phyloP scores from a whole-genome alignment of 64 coral and sea anemone genomes.

The Cladopsammia gracilis region DNA sequence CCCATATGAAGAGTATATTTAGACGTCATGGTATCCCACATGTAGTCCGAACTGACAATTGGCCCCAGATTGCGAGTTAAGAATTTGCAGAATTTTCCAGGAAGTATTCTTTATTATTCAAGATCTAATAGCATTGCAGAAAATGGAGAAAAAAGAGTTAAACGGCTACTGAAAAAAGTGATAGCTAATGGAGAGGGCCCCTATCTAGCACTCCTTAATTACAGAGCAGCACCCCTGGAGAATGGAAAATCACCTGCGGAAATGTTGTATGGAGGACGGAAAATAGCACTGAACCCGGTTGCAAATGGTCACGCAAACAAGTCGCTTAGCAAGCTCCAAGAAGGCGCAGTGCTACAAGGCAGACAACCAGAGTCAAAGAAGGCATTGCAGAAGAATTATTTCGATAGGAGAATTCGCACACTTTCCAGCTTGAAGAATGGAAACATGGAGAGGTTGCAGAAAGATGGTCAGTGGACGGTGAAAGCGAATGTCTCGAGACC shows the following conservation, averaged over 20 bases:
- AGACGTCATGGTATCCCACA: too few relatives aligned
- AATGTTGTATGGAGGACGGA: neutral
- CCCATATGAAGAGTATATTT: slow-evolving; percentile 64
- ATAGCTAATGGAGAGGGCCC: too few relatives aligned
- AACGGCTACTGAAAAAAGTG: slow-evolving; percentile 52
- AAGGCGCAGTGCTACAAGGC: neutral
- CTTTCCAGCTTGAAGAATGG: too few relatives aligned
- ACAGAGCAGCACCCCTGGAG: slow-evolving; percentile 58
- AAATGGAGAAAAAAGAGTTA: slow-evolving; percentile 54
- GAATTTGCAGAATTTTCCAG: too few relatives aligned
- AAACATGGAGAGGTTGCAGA: too few relatives aligned
- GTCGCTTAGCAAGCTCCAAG: neutral
- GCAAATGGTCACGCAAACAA: slow-evolving; percentile 18
- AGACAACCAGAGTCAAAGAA: slow-evolving; percentile 4
- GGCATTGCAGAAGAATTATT: too few relatives aligned
- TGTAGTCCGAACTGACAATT: slow-evolving; percentile 34
- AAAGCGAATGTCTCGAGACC: neutral
- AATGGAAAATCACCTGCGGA: too few relatives aligned
- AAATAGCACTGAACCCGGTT: slow-evolving; percentile 38
- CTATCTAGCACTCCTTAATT: slow-evolving; percentile 46
- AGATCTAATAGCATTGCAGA: too few relatives aligned
- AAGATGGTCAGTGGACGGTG: too few relatives aligned
- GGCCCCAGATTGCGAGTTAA: too few relatives aligned
- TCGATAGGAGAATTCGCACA: too few relatives aligned
- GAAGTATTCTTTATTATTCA: slow-evolving; percentile 62